Evolutionary conservation across 2,888 invertebrate species (phyloP).

Genomic region (Bugula neritina): DNA sequence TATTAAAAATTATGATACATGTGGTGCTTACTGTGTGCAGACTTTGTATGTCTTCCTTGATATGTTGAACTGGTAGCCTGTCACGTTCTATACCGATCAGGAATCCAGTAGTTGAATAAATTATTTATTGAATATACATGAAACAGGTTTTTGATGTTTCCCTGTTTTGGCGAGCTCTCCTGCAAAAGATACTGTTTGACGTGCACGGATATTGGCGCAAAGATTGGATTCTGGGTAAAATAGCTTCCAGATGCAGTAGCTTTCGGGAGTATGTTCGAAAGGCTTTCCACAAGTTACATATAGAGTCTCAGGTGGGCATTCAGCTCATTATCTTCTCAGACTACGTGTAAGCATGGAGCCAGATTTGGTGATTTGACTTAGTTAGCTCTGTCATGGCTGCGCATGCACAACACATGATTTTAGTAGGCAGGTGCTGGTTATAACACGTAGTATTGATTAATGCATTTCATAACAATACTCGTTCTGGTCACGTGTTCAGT

Average conservation of each 20-base stretch:
- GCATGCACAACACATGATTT: not conserved
- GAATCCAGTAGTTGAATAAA: too few relatives aligned
- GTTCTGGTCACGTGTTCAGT: too few relatives aligned
- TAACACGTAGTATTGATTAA: not conserved
- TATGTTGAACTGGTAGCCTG: too few relatives aligned
- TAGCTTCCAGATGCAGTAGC: slow-evolving; percentile 61
- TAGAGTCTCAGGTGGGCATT: slow-evolving; percentile 42
- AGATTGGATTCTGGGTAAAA: slow-evolving; percentile 45
- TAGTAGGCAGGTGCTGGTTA: not conserved
- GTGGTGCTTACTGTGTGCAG: too few relatives aligned
- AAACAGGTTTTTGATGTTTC: slow-evolving; percentile 61
- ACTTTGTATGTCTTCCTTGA: too few relatives aligned
- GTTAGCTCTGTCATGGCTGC: not conserved
- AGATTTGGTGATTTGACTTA: not conserved
- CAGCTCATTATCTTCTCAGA: not conserved
- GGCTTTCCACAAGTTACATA: slow-evolving; percentile 62
- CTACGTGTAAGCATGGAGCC: too few relatives aligned
- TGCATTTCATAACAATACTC: too few relatives aligned
- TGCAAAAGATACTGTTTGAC: slow-evolving; percentile 59
- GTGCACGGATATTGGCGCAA: slow-evolving; percentile 47
- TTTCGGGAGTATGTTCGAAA: slow-evolving; percentile 68
- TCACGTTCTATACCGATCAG: too few relatives aligned
- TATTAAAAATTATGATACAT: too few relatives aligned
- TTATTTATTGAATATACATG: too few relatives aligned
- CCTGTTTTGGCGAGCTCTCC: slow-evolving; percentile 69